Evolutionary conservation across 2,113 vertebrate genomes (phyloP), one percentile per base, ranked within the genome.

Genomic region (Gadus chalcogrammus): DNA sequence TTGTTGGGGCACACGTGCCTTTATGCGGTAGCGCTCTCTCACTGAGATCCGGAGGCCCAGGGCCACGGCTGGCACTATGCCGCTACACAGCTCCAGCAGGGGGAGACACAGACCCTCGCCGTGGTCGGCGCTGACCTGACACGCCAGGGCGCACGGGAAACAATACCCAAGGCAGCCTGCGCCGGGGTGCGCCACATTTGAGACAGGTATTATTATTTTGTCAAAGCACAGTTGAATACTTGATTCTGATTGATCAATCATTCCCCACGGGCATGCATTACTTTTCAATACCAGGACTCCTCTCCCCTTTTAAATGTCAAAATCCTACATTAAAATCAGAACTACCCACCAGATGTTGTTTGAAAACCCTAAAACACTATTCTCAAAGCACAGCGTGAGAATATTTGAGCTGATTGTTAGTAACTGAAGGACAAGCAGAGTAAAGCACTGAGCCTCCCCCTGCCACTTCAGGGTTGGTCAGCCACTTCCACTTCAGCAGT

Each of bases 81-180:
- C 0, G 27, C 27, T 56, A n/a, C n/a, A n/a, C 0, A 63, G 9
- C 11, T 89, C 83, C 82, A 89, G 63, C 64, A 90, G 70, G 15
- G 87, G 87, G 65, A 90, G 83, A 53, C 88, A 90, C 61, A 87
- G 56, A 16, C 87, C 84, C 67, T 90, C 88, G 35, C 84, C 86
- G 58, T 85, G 84, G 2, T 86, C 71, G 61, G 79, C 61, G 27
- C 65, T 72, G 17, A 85, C 83, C n/a, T 66, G 73, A 55, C 87
- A 90, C 73, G 79, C 81, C 67, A 88, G 75, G 28, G 82, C 85
- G 0, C 73, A 85, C 7, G 83, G 70, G 31, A 83, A 89, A 82
- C 84, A 90, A 1, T 82, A 75, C 1, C 83, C 88, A 61, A 75
- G 79, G 64, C 88, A 90, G 42, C 88, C 87, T 89, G 67, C 5